These are phyloP conservation scores for Drosophila subobscura DNA, from an alignment of 1,140 invertebrate species.

Conservation along the genomic window DNA sequence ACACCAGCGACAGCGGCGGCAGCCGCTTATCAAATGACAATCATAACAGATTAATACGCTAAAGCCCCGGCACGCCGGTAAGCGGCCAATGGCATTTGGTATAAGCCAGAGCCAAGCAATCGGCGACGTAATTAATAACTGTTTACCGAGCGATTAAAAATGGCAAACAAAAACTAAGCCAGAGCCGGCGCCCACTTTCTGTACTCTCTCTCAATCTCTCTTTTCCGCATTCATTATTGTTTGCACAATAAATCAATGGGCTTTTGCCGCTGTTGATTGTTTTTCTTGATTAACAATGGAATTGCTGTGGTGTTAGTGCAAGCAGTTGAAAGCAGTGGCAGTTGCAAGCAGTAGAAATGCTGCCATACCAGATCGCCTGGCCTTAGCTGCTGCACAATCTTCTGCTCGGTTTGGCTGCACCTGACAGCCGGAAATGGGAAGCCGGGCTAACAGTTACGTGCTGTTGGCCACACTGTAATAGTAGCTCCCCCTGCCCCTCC, in stretches of 20 bases:
- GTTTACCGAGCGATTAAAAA: slow-evolving; percentile 74
- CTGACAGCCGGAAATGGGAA: slow-evolving; percentile 79
- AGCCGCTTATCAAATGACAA: slow-evolving; percentile 68
- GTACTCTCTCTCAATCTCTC: no score
- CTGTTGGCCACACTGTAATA: slow-evolving; percentile 62
- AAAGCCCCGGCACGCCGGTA: slow-evolving; percentile 56
- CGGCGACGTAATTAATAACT: slow-evolving; percentile 72
- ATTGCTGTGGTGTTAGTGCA: slow-evolving; percentile 28
- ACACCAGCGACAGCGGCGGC: slow-evolving; percentile 2
- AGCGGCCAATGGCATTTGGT: slow-evolving; percentile 50
- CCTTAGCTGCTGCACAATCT: slow-evolving; percentile 74
- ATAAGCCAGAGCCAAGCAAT: slow-evolving; percentile 53
- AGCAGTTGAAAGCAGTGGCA: not conserved
- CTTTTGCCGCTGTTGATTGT: slow-evolving; percentile 57
- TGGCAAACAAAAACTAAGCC: slow-evolving; percentile 48
- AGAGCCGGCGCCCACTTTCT: not conserved
- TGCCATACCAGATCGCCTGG: slow-evolving; percentile 24
- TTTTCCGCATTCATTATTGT: slow-evolving; percentile 27
- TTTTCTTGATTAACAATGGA: slow-evolving; percentile 69
- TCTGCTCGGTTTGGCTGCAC: slow-evolving; percentile 73
- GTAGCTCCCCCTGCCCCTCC: no score
- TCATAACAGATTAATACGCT: slow-evolving; percentile 75
- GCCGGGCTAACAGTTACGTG: slow-evolving; percentile 75
- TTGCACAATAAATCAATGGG: slow-evolving; percentile 77
- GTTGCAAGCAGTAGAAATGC: no score